Evolutionary conservation across 2,888 invertebrate genomes (phyloP), one percentile per base, ranked within the genome.

Genomic region (Trachelus stipa): DNA sequence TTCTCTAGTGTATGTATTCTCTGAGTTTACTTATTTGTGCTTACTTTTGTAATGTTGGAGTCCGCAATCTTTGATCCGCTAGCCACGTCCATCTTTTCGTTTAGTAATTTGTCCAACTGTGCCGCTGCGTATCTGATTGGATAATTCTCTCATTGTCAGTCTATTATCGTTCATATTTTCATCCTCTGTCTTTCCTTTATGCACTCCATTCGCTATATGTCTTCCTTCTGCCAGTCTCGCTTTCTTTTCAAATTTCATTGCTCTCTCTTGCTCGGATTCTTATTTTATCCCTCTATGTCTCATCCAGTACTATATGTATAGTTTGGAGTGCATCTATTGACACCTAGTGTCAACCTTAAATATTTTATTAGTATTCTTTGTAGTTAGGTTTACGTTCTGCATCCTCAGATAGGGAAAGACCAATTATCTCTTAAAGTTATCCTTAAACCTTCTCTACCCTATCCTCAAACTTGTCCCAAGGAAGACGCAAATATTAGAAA

Each of bases 341-440:
- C 12, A 1, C 77, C 79, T 30, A 80, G 33, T 11, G 30, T 35
- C 77, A 77, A 80, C 74, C 73, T 80, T 0, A 77, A 0, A 34
- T 80, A 81, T 12, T 37, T 37, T 12, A 12, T 12, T 12, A 3
- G 35, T 12, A 78, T 12, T 34, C 31, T 76, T 68, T 81, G 77
- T 15, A 77, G 11, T 4, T 33, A 11, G 4, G 1, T 35, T 12
- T 37, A 2, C 12, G 31, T 37, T 23, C 37, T 68, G 76, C 77
- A 79, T 2, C 84, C 84, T 75, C 82, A 84, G 12, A 34, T 11
- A 34, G 34, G 34, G 34, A 11, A 11, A 34, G 11, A 34, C 11
- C 11, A 37, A 37, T 12, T 3, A 12, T 12, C 12, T 37, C 35
- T 37, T 37, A 37, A 35, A 37, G 35, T 37, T 37, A 12, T 37